Evolutionary conservation across 2,888 invertebrate genomes (phyloP).

Genomic region (Chorisops tibialis): DNA sequence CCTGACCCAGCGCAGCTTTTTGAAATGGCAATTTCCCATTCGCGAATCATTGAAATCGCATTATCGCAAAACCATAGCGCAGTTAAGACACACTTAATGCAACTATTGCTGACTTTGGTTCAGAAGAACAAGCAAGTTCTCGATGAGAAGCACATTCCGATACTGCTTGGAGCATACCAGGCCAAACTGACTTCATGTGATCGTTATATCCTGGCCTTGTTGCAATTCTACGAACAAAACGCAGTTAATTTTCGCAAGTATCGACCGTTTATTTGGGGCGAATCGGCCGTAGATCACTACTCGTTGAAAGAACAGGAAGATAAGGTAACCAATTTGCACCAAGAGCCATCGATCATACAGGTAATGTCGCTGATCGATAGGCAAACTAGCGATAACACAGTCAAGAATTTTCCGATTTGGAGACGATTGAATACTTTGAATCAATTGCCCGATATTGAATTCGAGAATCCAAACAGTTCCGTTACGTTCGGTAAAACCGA

Average conservation of each 20-base stretch:
- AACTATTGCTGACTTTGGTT: slow-evolving; percentile 63
- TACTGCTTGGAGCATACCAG: slow-evolving; percentile 74
- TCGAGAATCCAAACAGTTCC: slow-evolving; percentile 39
- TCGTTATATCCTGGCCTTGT: slow-evolving; percentile 63
- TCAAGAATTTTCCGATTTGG: slow-evolving; percentile 67
- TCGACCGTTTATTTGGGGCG: slow-evolving; percentile 82
- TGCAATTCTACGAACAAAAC: slow-evolving; percentile 67
- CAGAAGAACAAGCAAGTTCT: slow-evolving; percentile 61
- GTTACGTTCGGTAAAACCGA: slow-evolving; percentile 42
- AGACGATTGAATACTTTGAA: slow-evolving; percentile 54
- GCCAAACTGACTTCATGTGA: slow-evolving; percentile 70
- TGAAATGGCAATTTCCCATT: slow-evolving; percentile 74
- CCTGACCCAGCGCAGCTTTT: slow-evolving; percentile 57
- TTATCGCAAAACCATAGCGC: slow-evolving; percentile 54
- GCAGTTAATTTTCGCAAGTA: slow-evolving; percentile 63
- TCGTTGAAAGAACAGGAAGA: slow-evolving; percentile 59
- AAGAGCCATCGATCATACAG: slow-evolving; percentile 69
- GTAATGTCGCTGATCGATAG: slow-evolving; percentile 68
- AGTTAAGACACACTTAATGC: slow-evolving; percentile 62
- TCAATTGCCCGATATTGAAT: slow-evolving; percentile 43
- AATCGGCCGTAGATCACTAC: slow-evolving; percentile 74
- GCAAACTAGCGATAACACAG: slow-evolving; percentile 63
- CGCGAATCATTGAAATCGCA: slow-evolving; percentile 70
- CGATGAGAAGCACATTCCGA: slow-evolving; percentile 66
- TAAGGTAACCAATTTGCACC: slow-evolving; percentile 57